These are phyloP conservation scores for Yponomeuta plumbellus DNA, from an alignment of 2,888 invertebrate species.

Conservation along the genomic window DNA sequence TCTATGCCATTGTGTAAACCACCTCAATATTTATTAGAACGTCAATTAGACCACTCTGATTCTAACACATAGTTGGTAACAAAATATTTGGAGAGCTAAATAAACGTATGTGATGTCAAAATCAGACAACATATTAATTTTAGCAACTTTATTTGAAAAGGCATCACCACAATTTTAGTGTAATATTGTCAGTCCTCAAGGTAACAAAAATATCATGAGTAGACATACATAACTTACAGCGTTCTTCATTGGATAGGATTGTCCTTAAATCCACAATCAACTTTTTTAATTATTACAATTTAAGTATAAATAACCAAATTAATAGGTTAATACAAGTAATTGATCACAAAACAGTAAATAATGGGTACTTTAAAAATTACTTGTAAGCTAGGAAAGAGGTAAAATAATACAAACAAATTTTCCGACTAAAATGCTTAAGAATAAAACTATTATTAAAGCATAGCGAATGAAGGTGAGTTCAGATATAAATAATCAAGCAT, in stretches of 20 bases:
- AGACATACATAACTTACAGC: conserved; percentile 2
- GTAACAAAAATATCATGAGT: conserved; percentile 31
- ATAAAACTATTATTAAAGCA: neutral
- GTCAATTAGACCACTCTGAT: too few relatives aligned
- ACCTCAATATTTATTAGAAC: too few relatives aligned
- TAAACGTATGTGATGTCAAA: neutral
- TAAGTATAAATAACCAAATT: conserved; percentile 11
- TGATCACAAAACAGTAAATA: conserved; percentile 2
- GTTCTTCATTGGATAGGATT: neutral
- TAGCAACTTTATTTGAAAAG: conserved; percentile 56
- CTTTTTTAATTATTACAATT: conserved; percentile 4
- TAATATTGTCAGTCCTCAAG: conserved; percentile 58
- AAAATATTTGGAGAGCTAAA: too few relatives aligned
- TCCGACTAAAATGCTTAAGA: conserved; percentile 5
- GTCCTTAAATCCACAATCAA: conserved; percentile 1
- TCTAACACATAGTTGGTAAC: too few relatives aligned
- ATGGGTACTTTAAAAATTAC: neutral
- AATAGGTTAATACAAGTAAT: neutral
- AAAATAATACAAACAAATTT: conserved; percentile 9
- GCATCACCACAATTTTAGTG: conserved; percentile 63
- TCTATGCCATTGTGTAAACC: too few relatives aligned
- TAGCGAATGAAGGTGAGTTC: neutral
- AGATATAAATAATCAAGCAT: conserved; percentile 6
- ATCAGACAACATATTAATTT: conserved; percentile 28
- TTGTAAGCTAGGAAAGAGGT: neutral